These are phyloP conservation scores for Himalopsyche japonica DNA, from an alignment of 2,888 invertebrate species.

Conservation along the genomic window DNA sequence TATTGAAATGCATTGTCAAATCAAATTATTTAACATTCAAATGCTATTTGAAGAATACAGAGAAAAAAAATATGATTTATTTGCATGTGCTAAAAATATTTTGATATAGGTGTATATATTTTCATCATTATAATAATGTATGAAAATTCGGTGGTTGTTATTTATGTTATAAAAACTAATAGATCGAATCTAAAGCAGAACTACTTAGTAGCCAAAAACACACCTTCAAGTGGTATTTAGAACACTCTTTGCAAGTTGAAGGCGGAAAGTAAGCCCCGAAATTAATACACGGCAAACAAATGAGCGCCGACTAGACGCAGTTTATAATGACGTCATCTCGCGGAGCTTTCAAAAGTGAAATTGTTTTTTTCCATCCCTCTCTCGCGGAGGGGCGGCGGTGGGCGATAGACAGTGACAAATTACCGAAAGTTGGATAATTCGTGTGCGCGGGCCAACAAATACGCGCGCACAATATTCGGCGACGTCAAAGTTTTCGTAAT, in stretches of 20 bases:
- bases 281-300: conserved; percentile 32
- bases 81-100: too few species aligned
- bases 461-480: conserved; percentile 8
- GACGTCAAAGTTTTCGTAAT: conserved; percentile 10
- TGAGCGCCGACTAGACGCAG: conserved; percentile 31
- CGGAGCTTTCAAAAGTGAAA: conserved; percentile 21
- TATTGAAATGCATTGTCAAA: too few species aligned
- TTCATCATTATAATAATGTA: neutral
- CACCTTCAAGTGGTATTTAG: neutral
- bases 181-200: too few species aligned
- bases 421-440: conserved; percentile 27
- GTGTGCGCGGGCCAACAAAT: neutral
- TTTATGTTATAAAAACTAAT: neutral
- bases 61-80: too few species aligned
- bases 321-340: conserved; percentile 34
- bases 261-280: conserved; percentile 1
- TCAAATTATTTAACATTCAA: too few species aligned
- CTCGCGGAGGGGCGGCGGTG: neutral
- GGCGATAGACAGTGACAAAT: conserved; percentile 38
- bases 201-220: neutral
- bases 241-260: neutral
- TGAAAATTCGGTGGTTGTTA: neutral
- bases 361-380: conserved; percentile 25
- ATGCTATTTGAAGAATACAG: too few species aligned
- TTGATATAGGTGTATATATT: too few species aligned